phyloP scores from a whole-genome alignment of 2,797 vertebrate genomes.

The Iguana delicatissima region DNA sequence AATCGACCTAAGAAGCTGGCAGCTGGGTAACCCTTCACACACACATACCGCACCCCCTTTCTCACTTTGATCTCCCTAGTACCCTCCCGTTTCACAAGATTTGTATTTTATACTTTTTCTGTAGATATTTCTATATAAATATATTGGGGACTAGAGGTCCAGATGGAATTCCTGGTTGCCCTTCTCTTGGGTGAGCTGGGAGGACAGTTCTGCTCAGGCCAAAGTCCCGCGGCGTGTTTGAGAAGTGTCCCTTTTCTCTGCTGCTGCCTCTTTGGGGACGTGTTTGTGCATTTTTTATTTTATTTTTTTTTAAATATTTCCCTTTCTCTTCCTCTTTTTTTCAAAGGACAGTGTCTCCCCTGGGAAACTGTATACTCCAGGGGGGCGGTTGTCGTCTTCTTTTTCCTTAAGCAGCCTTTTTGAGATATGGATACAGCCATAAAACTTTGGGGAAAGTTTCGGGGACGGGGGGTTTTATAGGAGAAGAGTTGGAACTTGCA shows the following conservation, averaged over 20 bases:
- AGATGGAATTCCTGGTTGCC: constrained; percentile 72
- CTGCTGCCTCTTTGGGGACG: constrained; percentile 55
- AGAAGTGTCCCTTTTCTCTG: constrained; percentile 54
- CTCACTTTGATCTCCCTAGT: constrained; percentile 50
- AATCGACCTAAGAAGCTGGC: constrained; percentile 77
- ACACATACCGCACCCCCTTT: constrained; percentile 34
- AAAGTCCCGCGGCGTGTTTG: neutral
- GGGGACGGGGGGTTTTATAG: neutral
- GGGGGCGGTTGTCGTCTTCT: neutral
- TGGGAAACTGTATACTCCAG: constrained; percentile 25
- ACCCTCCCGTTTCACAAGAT: constrained; percentile 73
- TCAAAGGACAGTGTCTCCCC: constrained; percentile 35
- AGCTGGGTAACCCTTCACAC: constrained; percentile 37
- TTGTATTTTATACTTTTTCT: constrained; percentile 85
- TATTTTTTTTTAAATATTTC: constrained; percentile 9
- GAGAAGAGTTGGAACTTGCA: neutral
- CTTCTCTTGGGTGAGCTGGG: constrained; percentile 56
- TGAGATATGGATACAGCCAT: constrained; percentile 71
- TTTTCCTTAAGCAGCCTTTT: constrained; percentile 60
- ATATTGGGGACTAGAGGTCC: constrained; percentile 77
- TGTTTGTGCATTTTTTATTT: constrained; percentile 5
- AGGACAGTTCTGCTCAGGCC: constrained; percentile 57
- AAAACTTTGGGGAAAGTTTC: constrained; percentile 5
- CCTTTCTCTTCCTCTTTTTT: constrained; percentile 29
- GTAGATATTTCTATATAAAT: constrained; percentile 84